phyloP scores from a whole-genome alignment of 2,888 invertebrate genomes.

The Cephalotes varians region DNA sequence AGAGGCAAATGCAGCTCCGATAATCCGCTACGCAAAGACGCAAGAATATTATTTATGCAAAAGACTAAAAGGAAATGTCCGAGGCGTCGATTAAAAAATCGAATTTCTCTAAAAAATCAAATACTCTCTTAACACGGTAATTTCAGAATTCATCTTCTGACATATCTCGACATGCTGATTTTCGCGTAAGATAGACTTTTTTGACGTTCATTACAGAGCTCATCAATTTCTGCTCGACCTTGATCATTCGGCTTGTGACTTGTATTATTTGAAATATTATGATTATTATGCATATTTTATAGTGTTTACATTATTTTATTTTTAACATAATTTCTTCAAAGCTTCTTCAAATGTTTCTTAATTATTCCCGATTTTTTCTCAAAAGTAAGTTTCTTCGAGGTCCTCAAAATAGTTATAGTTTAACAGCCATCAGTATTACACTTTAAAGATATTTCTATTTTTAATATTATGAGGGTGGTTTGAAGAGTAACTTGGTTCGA shows the following conservation, averaged over 20 bases:
- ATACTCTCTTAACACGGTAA: neutral
- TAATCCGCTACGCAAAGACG: conserved; percentile 22
- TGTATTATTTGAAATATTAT: neutral
- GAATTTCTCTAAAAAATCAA: conserved; percentile 3
- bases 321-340: no score
- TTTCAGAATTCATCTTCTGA: conserved; percentile 16
- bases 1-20: conserved; percentile 39
- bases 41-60: conserved; percentile 21
- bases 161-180: conserved; percentile 21
- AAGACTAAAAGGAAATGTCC: neutral
- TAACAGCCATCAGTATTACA: neutral
- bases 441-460: neutral
- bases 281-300: neutral
- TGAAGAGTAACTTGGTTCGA: no score
- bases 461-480: no score
- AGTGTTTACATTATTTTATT: neutral
- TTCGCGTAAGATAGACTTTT: neutral
- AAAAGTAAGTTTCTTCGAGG: no score
- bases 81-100: neutral
- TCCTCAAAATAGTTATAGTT: no score
- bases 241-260: conserved; percentile 31
- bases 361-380: no score
- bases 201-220: conserved; percentile 42
- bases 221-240: conserved; percentile 14
- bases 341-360: no score